Base-by-base conservation (phyloP, 2,113 vertebrate species). In the Pseudonaja textilis region DNA sequence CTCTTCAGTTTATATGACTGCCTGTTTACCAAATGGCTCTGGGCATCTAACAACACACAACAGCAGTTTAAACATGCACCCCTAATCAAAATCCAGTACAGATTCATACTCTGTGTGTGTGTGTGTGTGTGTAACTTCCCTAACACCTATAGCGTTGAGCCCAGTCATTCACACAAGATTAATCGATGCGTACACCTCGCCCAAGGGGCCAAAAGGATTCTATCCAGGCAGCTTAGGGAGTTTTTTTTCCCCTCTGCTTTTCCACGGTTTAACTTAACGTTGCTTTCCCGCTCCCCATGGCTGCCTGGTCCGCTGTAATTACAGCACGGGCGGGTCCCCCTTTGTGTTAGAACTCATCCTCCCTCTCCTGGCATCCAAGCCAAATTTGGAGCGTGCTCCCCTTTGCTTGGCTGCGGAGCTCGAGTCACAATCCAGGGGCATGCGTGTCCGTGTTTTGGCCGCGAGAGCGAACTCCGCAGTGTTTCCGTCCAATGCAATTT, bases 41-140 rank as follows among this genome's bases (percentile, higher is more conserved):
- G 34, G 69, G 69, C 69, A 39, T 8, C 69, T 39, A 81, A 81
- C 16, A 39, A 39, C 69, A 1, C 5, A 7, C n/a, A 81, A 20
- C 69, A 18, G 1, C 16, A 20, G 64, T 81, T 39, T 39, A 81
- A 81, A 81, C 34, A 42, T 18, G 34, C 16, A 3, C 18, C 74
- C 18, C 74, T 81, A 42, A 81, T 42, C 18, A 39, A 39, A 81
- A 81, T 81, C 69, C 34, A 8, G 7, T 34, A 39, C 5, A 39
- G n/a, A 39, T n/a, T 2, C 11, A 14, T n/a, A n/a, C 61, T 4
- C 3, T n/a, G 2, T 2, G 11, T n/a, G 2, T 2, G 16, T 29
- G 12, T 29, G 3, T 47, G 5, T 47, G 4, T 59, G 3, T 4
- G 29, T n/a, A 16, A 4, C 12, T 29, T n/a, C 64, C 29, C 69